These are phyloP conservation scores for Aspidapion aeneum DNA, from an alignment of 2,888 invertebrate species.

Conservation along the genomic window DNA sequence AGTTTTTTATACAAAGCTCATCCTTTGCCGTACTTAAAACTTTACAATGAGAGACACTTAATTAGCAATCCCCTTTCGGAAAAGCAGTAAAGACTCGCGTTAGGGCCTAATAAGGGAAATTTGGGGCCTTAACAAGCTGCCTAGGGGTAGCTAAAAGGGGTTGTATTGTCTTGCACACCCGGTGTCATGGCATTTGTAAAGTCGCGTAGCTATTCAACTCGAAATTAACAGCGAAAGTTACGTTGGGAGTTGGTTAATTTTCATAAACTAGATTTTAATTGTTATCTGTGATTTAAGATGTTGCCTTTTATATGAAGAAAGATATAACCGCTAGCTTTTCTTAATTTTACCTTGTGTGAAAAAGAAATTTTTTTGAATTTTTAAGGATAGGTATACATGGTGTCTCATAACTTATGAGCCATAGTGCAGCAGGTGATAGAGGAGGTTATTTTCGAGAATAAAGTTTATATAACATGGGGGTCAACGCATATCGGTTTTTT, in stretches of 20 bases:
- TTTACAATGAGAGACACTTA: slow-evolving; percentile 38
- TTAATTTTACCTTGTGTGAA: no score
- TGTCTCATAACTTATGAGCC: no score
- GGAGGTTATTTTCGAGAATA: no score
- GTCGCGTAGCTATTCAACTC: not conserved
- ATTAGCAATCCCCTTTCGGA: slow-evolving; percentile 41
- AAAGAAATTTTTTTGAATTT: no score
- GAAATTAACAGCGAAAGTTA: not conserved
- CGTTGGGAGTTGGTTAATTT: not conserved
- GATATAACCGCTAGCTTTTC: no score
- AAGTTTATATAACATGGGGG: no score
- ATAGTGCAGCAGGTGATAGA: no score
- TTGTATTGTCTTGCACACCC: not conserved
- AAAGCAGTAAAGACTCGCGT: slow-evolving; percentile 44
- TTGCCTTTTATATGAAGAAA: no score
- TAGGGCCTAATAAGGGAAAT: slow-evolving; percentile 43
- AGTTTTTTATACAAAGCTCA: not conserved
- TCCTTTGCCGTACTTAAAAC: no score
- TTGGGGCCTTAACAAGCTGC: not conserved
- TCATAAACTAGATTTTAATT: not conserved
- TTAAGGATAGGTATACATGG: no score
- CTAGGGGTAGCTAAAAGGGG: not conserved
- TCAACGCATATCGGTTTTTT: no score
- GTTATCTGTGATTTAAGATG: no score
- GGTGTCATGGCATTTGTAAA: not conserved